Percentiles rank a stretch among this genome's conserved stretches.
Evolutionary conservation across 2,113 vertebrate species (phyloP).

Genomic region (Cyanoliseus patagonus): DNA sequence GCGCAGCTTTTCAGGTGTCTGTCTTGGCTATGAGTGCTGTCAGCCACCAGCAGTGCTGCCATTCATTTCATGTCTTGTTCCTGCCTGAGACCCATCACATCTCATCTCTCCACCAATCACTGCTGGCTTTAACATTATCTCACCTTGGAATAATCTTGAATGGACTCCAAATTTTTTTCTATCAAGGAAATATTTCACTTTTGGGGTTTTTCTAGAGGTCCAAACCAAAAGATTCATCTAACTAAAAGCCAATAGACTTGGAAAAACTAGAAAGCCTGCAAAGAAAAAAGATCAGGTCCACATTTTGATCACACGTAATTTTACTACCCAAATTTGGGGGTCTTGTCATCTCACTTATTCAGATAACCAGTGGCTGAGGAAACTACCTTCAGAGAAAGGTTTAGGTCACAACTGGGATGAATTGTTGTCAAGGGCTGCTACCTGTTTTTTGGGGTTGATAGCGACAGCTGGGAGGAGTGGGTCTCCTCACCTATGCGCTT

Average conservation of each 20-base stretch:
- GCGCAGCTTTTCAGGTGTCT: neutral
- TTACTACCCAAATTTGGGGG: neutral
- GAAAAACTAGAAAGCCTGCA: neutral
- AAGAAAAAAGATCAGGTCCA: neutral
- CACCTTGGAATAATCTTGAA: neutral
- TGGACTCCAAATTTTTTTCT: neutral
- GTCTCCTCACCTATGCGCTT: neutral
- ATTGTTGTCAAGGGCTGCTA: neutral
- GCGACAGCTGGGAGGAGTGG: neutral
- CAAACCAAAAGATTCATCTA: neutral
- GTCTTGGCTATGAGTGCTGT: neutral
- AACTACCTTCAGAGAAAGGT: neutral
- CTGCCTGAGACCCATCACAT: neutral
- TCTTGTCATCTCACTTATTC: neutral
- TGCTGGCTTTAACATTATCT: neutral
- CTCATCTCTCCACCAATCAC: neutral
- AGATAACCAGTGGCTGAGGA: neutral
- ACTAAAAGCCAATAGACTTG: neutral
- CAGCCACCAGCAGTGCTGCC: fast-evolving
- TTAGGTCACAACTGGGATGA: neutral
- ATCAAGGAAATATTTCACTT: neutral
- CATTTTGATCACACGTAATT: neutral
- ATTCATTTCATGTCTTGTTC: neutral
- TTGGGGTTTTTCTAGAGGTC: neutral
- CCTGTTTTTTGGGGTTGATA: neutral